Percentiles rank a stretch among this genome's conserved stretches.
Evolutionary conservation across 1,140 invertebrate genomes (phyloP).

Genomic region (Bilobella aurantiaca): DNA sequence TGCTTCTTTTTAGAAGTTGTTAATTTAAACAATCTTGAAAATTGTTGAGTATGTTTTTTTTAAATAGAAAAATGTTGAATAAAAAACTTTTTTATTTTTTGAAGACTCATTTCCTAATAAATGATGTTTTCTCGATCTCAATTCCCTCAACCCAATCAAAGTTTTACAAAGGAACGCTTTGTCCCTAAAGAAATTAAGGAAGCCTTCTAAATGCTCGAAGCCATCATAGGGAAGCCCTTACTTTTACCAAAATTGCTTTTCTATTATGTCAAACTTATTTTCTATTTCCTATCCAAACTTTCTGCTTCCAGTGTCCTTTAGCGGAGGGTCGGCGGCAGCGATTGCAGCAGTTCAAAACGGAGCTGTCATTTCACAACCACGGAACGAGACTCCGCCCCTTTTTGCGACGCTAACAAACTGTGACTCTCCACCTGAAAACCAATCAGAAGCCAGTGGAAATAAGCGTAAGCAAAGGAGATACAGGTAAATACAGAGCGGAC

Average conservation of each 20-base stretch:
- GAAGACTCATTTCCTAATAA: too few relatives aligned
- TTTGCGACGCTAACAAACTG: constrained; percentile 8
- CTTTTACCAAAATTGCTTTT: not conserved
- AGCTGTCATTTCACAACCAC: not conserved
- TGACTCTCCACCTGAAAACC: not conserved
- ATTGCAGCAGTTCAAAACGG: not conserved
- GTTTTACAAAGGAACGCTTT: not conserved
- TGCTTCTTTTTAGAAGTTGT: too few relatives aligned
- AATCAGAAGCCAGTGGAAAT: not conserved
- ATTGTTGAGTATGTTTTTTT: too few relatives aligned
- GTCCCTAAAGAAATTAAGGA: constrained; percentile 3
- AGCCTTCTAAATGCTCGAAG: not conserved
- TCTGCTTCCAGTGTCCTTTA: not conserved
- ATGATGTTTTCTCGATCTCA: not conserved
- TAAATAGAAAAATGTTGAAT: too few relatives aligned
- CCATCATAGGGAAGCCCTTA: not conserved
- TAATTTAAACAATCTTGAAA: too few relatives aligned
- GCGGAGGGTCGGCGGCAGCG: not conserved
- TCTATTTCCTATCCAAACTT: not conserved
- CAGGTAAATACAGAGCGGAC: constrained; percentile 16
- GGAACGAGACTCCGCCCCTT: not conserved
- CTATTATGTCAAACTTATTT: not conserved
- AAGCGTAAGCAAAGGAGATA: constrained; percentile 28
- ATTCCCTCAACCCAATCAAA: not conserved
- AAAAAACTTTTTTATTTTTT: too few relatives aligned